Evolutionary conservation across 2,797 vertebrate genomes (phyloP).

Genomic region (Leuciscus waleckii): DNA sequence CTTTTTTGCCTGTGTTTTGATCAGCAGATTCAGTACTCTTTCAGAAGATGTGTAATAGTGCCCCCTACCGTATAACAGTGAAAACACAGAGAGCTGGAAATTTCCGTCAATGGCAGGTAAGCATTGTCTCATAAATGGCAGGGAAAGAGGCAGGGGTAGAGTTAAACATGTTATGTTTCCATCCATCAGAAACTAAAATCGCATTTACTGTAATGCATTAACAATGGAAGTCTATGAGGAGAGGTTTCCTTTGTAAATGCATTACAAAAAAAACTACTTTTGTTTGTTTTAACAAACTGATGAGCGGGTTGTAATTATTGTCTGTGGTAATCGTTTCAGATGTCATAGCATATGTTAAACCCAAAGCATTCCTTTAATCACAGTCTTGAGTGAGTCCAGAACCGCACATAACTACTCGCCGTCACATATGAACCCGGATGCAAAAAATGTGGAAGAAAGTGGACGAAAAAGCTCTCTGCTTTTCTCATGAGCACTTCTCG

Average conservation of each 20-base stretch:
- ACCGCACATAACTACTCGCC: constrained; percentile 21
- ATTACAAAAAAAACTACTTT: constrained; percentile 11
- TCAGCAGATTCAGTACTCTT: no score
- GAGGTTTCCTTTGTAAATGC: constrained; percentile 11
- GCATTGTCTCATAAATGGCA: no score
- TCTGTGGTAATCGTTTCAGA: constrained; percentile 34
- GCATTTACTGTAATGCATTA: neutral
- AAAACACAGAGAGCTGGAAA: no score
- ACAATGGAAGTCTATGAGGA: neutral
- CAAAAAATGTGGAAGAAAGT: constrained; percentile 3
- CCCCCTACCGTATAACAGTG: no score
- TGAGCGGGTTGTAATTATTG: constrained; percentile 7
- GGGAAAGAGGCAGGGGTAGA: no score
- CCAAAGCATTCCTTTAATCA: constrained; percentile 37
- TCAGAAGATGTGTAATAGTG: no score
- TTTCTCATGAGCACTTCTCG: neutral
- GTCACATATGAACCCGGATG: constrained; percentile 24
- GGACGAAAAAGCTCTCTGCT: neutral
- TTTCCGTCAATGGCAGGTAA: no score
- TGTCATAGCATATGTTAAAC: constrained; percentile 6
- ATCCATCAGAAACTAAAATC: neutral
- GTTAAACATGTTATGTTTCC: neutral
- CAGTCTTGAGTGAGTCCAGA: constrained; percentile 46
- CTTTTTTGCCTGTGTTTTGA: no score
- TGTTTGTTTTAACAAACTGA: constrained; percentile 35